Percentiles rank a stretch among this genome's conserved stretches.
These are phyloP conservation scores for Tricholauxania praeusta DNA, from an alignment of 2,888 invertebrate species.

Conservation along the genomic window DNA sequence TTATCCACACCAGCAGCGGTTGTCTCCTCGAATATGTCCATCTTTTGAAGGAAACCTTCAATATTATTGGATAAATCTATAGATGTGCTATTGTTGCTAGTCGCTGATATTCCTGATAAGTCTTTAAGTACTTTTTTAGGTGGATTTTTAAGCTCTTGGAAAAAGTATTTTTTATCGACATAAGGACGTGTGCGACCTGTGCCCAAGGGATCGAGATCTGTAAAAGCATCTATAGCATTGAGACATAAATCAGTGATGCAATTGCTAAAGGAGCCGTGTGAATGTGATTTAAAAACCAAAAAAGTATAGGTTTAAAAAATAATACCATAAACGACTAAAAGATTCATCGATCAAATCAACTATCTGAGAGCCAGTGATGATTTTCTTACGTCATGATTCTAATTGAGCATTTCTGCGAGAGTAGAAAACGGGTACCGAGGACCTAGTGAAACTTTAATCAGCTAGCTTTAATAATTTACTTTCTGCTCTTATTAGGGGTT, in stretches of 20 bases:
- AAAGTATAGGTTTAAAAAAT: not conserved
- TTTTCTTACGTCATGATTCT: too few species aligned
- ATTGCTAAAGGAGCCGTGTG: constrained; percentile 33
- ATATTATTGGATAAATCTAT: constrained; percentile 1
- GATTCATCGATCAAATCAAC: not conserved
- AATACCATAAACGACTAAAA: not conserved
- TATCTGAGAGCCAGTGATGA: too few species aligned
- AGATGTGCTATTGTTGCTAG: constrained; percentile 34
- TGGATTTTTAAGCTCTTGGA: constrained; percentile 94
- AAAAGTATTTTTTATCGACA: constrained; percentile 95
- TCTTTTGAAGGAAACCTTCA: constrained; percentile 26
- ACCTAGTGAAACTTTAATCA: too few species aligned
- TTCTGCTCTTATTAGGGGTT: too few species aligned
- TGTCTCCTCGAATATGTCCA: constrained; percentile 12
- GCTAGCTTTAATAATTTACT: too few species aligned
- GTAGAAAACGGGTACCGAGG: too few species aligned
- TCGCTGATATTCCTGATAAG: constrained; percentile 67
- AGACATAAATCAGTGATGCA: constrained; percentile 59
- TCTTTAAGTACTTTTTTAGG: constrained; percentile 93
- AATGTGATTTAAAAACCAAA: not conserved
- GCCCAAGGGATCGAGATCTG: constrained; percentile 92
- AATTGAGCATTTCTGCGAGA: too few species aligned
- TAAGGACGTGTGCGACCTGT: constrained; percentile 92
- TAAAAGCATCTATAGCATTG: constrained; percentile 83
- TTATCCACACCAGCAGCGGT: not conserved